These are phyloP conservation scores for Nibea albiflora DNA, from an alignment of 2,113 vertebrate species.

Conservation along the genomic window DNA sequence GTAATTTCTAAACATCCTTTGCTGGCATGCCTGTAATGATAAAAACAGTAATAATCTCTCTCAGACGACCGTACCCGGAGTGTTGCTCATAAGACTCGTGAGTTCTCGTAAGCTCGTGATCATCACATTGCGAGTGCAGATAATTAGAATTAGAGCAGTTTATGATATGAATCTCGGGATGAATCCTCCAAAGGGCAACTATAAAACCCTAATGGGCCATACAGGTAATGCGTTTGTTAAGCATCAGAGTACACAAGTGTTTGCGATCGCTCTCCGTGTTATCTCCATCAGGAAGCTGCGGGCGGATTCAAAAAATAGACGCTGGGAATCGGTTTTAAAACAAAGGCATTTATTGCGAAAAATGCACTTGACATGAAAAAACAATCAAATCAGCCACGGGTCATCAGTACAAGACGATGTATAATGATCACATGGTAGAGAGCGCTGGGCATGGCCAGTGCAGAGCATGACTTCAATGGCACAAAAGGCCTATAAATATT, in stretches of 20 bases:
- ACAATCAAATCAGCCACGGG: conserved; percentile 84
- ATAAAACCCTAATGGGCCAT: conserved; percentile 39
- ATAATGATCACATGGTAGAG: conserved; percentile 85
- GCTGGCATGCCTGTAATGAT: background rate
- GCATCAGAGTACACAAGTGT: conserved; percentile 16
- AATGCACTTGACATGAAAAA: conserved; percentile 88
- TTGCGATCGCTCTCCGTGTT: background rate
- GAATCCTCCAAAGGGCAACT: conserved; percentile 39
- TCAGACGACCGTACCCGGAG: conserved; percentile 33
- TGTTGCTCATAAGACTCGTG: conserved; percentile 26
- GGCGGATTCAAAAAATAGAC: background rate
- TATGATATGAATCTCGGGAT: conserved; percentile 38
- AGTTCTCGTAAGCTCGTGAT: conserved; percentile 29
- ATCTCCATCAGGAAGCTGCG: conserved; percentile 3
- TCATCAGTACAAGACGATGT: conserved; percentile 87
- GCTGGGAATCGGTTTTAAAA: conserved; percentile 73
- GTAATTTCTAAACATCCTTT: conserved; percentile 22
- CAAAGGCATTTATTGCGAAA: conserved; percentile 89
- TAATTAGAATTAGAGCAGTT: conserved; percentile 57
- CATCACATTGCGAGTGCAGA: conserved; percentile 39
- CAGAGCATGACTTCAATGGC: conserved; percentile 79
- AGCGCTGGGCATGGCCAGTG: conserved; percentile 73
- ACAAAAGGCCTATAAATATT: conserved; percentile 86
- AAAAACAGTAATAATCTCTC: conserved; percentile 2
- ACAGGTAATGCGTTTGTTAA: conserved; percentile 56